Percentiles rank a stretch among this genome's conserved stretches.
phyloP scores from a whole-genome alignment of 2,797 vertebrate genomes.

The Intellagama lesueurii region DNA sequence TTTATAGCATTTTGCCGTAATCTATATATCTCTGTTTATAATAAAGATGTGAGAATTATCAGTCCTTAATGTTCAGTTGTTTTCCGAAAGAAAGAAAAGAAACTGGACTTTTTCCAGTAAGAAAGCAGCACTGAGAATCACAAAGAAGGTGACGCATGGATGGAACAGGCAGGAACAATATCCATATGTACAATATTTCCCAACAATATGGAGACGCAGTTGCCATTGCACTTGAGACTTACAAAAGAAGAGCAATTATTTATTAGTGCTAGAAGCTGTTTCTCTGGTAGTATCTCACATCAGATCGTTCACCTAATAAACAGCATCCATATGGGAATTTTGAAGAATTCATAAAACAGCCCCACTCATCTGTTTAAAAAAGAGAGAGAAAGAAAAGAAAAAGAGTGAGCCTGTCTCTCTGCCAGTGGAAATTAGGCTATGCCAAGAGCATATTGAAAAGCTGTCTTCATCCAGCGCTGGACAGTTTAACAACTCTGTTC shows the following conservation, averaged over 20 bases:
- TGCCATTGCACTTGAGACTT: not conserved
- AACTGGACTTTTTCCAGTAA: not conserved
- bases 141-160: not conserved
- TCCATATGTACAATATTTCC: not conserved
- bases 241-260: not conserved
- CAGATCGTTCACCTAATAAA: not conserved
- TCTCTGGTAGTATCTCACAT: not conserved
- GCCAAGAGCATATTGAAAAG: slow-evolving; percentile 76
- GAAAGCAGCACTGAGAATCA: not conserved
- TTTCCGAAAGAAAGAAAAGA: not conserved
- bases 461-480: slow-evolving; percentile 70
- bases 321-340: not conserved
- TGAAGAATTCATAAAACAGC: slow-evolving; percentile 52
- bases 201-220: not conserved
- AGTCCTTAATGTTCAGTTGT: not conserved
- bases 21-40: not conserved
- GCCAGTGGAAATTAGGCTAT: slow-evolving; percentile 67
- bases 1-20: not conserved
- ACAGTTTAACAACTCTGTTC: slow-evolving; percentile 71
- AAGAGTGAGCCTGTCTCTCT: slow-evolving; percentile 61
- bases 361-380: slow-evolving; percentile 44
- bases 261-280: not conserved
- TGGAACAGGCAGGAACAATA: not conserved
- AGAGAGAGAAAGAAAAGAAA: not conserved
- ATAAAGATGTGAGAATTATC: not conserved